Base-by-base conservation (phyloP, 2,888 invertebrate genomes). In the Sepiola atlantica region DNA sequence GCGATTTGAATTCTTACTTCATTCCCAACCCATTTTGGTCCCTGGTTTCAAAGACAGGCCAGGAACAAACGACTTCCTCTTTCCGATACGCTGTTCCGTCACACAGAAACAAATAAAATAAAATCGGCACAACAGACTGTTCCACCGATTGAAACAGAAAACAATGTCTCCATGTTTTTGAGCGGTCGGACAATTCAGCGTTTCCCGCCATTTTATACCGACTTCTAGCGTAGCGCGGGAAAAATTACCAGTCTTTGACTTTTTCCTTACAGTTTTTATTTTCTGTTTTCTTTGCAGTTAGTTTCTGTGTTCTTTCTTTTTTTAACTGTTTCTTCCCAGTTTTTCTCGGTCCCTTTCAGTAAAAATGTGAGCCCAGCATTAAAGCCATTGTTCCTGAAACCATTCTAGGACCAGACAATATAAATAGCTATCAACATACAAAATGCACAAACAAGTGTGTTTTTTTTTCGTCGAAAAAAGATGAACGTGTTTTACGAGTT, bases 61-160 rank as follows among this genome's bases (percentile, higher is more conserved):
- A 77, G 77, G 77, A 77, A 77, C 77, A 77, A 77, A 77, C 77
- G 77, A 77, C 77, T 77, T 77, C 77, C 77, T 77, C 77, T 77
- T 77, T 77, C 77, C 77, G 77, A 77, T 77, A 77, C 77, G 32
- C 77, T 77, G 77, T 77, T 77, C 77, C 77, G 77, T n/a, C 32
- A 77, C 77, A 77, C 45, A 45, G 45, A 45, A 45, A 45, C 45
- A 45, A 45, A 45, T 45, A 2, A 45, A 45, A 45, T 45, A 77
- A 77, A 77, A 77, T 77, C n/a, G n/a, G 77, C n/a, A 77, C 77
- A 77, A 77, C 77, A n/a, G 77, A n/a, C 77, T 77, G n/a, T 21
- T 77, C n/a, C n/a, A n/a, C 45, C 77, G 32, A 77, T 77, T 77
- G 20, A n/a, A 77, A n/a, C n/a, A 18, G 77, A 77, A n/a, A n/a